A percentile compares a stretch with the other conserved stretches of the same genome.
phyloP scores from a whole-genome alignment of 2,888 invertebrate species.

The Hesperia comma region DNA sequence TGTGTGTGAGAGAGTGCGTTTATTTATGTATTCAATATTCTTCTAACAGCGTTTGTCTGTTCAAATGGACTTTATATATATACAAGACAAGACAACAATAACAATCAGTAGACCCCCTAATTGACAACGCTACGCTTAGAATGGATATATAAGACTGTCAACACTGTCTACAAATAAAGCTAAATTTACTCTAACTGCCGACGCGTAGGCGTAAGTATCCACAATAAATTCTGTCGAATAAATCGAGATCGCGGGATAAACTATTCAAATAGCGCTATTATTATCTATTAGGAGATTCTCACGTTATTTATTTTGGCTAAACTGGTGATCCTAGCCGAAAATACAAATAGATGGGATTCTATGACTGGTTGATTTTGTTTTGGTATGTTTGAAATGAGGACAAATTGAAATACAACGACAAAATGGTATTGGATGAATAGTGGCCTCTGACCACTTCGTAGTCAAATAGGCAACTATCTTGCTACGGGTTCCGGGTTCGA shows the following conservation, averaged over 20 bases:
- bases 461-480: too few relatives aligned
- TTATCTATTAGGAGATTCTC: neutral
- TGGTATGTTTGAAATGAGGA: too few relatives aligned
- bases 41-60: too few relatives aligned
- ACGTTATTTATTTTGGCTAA: neutral
- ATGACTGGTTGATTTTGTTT: too few relatives aligned
- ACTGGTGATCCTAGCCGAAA: neutral
- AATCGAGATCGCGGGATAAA: neutral
- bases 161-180: neutral
- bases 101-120: neutral
- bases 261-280: too few relatives aligned
- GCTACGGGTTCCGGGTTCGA: too few relatives aligned
- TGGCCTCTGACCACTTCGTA: too few relatives aligned
- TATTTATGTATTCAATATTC: conserved; percentile 22
- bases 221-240: neutral
- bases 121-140: conserved; percentile 3
- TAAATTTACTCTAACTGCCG: neutral
- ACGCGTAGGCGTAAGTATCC: neutral
- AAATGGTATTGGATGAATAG: too few relatives aligned
- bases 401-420: too few relatives aligned
- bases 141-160: neutral
- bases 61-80: too few relatives aligned
- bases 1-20: too few relatives aligned
- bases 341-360: neutral
- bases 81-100: too few relatives aligned